Evolutionary conservation across 2,113 vertebrate genomes (phyloP).

Genomic region (Percina caprodes): DNA sequence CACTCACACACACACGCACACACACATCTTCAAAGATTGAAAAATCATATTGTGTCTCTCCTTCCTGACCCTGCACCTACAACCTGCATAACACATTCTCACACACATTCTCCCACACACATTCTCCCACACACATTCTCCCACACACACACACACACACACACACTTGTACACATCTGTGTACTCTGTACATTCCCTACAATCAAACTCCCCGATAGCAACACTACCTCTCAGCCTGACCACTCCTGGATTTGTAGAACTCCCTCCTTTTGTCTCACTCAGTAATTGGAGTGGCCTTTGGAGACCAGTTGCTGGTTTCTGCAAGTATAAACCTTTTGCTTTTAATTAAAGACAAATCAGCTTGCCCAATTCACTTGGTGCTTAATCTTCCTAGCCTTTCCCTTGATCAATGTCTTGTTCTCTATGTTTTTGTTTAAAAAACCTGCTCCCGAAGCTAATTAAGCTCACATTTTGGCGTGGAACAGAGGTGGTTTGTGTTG

Average conservation of each 20-base stretch:
- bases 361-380: conserved; percentile 34
- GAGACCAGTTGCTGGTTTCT: conserved; percentile 54
- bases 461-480: conserved; percentile 33
- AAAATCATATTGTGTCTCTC: conserved; percentile 49
- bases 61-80: conserved; percentile 29
- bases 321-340: conserved; percentile 70
- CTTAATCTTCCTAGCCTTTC: conserved; percentile 48
- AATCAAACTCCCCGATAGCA: background rate
- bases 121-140: background rate
- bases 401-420: conserved; percentile 70
- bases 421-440: conserved; percentile 66
- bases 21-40: conserved; percentile 23
- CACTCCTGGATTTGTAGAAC: background rate
- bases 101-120: background rate
- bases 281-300: conserved; percentile 64
- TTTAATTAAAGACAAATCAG: conserved; percentile 76
- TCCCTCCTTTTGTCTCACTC: conserved; percentile 57
- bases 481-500: conserved; percentile 16
- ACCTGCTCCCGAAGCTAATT: conserved; percentile 64
- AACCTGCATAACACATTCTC: background rate
- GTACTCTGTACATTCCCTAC: background rate
- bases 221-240: background rate
- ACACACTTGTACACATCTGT: too few relatives aligned
- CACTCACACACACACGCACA: conserved; percentile 10
- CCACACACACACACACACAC: background rate